Percentiles rank a stretch among this genome's conserved stretches.
Evolutionary conservation across 2,888 invertebrate species (phyloP).

Genomic region (Pomacea canaliculata): DNA sequence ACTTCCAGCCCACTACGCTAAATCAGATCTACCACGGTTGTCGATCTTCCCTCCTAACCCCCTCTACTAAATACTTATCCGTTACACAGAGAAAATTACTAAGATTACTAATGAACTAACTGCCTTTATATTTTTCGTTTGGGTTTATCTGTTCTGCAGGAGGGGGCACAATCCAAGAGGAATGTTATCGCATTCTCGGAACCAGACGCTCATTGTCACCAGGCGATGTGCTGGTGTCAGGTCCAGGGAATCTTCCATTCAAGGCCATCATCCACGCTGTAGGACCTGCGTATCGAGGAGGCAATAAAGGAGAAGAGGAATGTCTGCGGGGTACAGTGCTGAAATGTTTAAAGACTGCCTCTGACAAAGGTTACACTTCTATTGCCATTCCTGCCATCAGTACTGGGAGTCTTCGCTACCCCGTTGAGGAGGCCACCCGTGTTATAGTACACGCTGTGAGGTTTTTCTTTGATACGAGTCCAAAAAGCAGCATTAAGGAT

Average conservation of each 20-base stretch:
- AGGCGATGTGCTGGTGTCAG: not conserved
- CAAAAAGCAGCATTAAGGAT: no score
- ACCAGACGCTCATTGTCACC: not conserved
- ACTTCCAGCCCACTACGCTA: no score
- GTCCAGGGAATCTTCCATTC: conserved; percentile 1
- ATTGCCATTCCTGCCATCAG: conserved; percentile 57
- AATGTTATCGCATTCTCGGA: no score
- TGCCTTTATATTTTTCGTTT: not conserved
- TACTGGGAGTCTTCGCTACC: conserved; percentile 40
- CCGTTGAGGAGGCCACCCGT: not conserved
- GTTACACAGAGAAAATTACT: no score
- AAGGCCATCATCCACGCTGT: conserved; percentile 41
- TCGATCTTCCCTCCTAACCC: no score
- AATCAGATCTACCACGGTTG: no score
- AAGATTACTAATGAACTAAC: no score
- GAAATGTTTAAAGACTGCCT: conserved; percentile 9
- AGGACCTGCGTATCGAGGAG: conserved; percentile 35
- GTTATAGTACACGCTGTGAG: not conserved
- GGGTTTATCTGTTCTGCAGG: not conserved
- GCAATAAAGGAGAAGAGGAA: conserved; percentile 19
- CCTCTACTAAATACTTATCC: no score
- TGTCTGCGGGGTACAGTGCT: conserved; percentile 38
- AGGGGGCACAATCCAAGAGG: not conserved
- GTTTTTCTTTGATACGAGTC: no score
- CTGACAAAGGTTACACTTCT: conserved; percentile 26